phyloP scores from a whole-genome alignment of 2,888 invertebrate species.

The Vannuccia rotundouncinata region DNA sequence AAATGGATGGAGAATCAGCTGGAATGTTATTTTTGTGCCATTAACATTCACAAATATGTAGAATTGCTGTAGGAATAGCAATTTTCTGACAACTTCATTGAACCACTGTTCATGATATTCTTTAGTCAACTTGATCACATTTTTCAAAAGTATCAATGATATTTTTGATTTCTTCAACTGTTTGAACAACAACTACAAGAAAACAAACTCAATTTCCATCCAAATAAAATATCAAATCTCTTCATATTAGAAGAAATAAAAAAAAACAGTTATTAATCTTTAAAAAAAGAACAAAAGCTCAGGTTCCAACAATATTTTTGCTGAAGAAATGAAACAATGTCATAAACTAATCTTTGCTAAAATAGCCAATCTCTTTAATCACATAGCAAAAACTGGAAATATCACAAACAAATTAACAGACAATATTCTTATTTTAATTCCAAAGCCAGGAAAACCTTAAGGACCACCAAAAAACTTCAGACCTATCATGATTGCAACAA shows the following conservation, averaged over 20 bases:
- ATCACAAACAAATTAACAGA: not conserved
- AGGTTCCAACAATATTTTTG: not conserved
- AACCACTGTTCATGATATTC: too few species aligned
- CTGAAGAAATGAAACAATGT: slow-evolving; percentile 19
- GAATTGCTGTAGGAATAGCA: too few species aligned
- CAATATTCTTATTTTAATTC: not conserved
- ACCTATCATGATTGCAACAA: not conserved
- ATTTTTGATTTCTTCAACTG: too few species aligned
- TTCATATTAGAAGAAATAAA: slow-evolving; percentile 2
- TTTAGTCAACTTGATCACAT: too few species aligned
- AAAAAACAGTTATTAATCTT: not conserved
- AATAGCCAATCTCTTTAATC: slow-evolving; percentile 15
- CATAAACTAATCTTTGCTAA: not conserved
- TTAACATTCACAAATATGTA: too few species aligned
- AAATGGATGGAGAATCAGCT: too few species aligned
- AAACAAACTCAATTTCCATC: not conserved
- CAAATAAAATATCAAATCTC: not conserved
- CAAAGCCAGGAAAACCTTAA: slow-evolving; percentile 24
- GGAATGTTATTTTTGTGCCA: too few species aligned
- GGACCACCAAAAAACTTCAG: not conserved
- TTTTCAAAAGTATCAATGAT: too few species aligned
- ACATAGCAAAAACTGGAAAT: not conserved
- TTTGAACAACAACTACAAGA: too few species aligned
- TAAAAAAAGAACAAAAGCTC: slow-evolving; percentile 18
- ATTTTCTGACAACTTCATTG: too few species aligned